These are phyloP conservation scores for Bolinopsis microptera DNA, from an alignment of 37 sponge, comb jelly and placozoan species.

Conservation along the genomic window DNA sequence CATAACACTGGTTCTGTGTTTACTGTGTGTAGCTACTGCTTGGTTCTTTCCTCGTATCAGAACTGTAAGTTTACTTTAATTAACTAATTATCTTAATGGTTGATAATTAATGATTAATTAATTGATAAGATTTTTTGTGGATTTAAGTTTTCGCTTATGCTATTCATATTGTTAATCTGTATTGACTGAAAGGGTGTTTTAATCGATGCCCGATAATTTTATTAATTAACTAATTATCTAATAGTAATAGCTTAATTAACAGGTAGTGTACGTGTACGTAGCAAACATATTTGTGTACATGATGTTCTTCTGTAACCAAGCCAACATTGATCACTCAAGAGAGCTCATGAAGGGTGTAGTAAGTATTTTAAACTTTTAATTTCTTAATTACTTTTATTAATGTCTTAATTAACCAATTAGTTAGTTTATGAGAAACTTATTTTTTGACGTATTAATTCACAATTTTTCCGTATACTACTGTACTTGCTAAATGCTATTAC, in stretches of 20 bases:
- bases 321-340: constrained; percentile 12
- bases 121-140: too few species aligned
- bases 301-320: constrained; percentile 65
- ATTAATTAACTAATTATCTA: too few species aligned
- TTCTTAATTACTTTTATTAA: background rate
- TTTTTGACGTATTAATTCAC: too few species aligned
- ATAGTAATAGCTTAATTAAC: background rate
- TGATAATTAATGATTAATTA: background rate
- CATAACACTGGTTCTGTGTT: background rate
- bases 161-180: too few species aligned
- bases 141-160: too few species aligned
- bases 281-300: constrained; percentile 14
- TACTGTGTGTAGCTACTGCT: background rate
- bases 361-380: too few species aligned
- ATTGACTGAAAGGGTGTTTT: too few species aligned
- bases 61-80: background rate
- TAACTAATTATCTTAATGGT: background rate
- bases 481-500: too few species aligned
- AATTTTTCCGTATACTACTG: too few species aligned
- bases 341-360: constrained; percentile 61
- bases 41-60: background rate
- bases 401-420: too few species aligned
- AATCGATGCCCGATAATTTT: too few species aligned
- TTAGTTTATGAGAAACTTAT: too few species aligned
- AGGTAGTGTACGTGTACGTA: constrained; percentile 57